Evolutionary conservation across 2,888 invertebrate genomes (phyloP).

Genomic region (Drosophila imparisetae): DNA sequence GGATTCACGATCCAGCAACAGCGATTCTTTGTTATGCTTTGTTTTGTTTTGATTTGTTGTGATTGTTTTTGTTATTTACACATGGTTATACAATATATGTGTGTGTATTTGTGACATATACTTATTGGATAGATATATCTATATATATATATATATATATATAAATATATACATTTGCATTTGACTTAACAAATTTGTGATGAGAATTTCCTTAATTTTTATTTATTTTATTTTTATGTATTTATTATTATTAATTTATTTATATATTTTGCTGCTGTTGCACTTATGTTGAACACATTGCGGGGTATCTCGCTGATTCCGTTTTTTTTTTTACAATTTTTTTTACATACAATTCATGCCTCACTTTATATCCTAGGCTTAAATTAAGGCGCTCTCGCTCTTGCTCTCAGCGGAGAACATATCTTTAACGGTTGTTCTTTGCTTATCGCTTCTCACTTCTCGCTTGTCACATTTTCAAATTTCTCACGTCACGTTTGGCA

Average conservation of each 20-base stretch:
- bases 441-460: constrained; percentile 4
- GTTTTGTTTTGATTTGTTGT: constrained; percentile 24
- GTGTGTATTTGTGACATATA: constrained; percentile 10
- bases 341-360: constrained; percentile 29
- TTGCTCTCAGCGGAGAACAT: constrained; percentile 17
- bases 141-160: constrained; percentile 3
- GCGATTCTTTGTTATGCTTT: constrained; percentile 24
- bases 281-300: constrained; percentile 53
- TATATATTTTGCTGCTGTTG: constrained; percentile 13
- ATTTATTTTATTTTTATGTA: constrained; percentile 8
- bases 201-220: neutral
- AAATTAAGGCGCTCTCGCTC: constrained; percentile 29
- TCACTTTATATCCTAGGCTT: constrained; percentile 40
- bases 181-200: constrained; percentile 19
- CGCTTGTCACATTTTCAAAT: constrained; percentile 39
- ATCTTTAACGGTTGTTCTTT: constrained; percentile 24
- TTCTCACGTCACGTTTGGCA: constrained; percentile 45
- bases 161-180: constrained; percentile 14
- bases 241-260: neutral
- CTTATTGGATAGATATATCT: constrained; percentile 9
- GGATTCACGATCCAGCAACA: constrained; percentile 50
- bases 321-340: neutral
- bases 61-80: constrained; percentile 25
- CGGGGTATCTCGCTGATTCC: constrained; percentile 47
- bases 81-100: constrained; percentile 11